Evolutionary conservation across 2,797 vertebrate genomes (phyloP).

Genomic region (Harpagifer antarcticus): DNA sequence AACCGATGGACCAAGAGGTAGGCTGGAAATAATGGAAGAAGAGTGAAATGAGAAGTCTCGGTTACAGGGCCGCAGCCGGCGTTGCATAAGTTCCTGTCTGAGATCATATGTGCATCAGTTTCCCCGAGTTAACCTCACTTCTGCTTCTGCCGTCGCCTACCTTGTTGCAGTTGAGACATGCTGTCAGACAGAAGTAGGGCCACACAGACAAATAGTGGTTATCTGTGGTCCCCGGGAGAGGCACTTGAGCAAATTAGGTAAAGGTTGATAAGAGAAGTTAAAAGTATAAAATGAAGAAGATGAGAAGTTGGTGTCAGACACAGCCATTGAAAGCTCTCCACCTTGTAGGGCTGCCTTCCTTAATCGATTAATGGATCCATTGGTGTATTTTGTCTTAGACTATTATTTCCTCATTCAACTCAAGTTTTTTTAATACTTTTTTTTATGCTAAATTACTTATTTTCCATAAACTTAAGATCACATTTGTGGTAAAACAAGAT

Average conservation of each 20-base stretch:
- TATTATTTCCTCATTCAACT: too few relatives aligned
- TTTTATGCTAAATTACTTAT: too few relatives aligned
- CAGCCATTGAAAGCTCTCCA: too few relatives aligned
- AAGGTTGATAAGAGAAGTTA: slow-evolving; percentile 8
- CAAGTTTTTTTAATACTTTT: too few relatives aligned
- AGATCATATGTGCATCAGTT: slow-evolving; percentile 50
- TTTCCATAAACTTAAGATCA: too few relatives aligned
- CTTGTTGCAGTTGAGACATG: slow-evolving; percentile 38
- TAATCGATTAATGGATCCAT: too few relatives aligned
- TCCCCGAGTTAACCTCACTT: slow-evolving; percentile 48
- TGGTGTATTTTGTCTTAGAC: too few relatives aligned
- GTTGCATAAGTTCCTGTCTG: slow-evolving; percentile 63
- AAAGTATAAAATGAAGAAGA: slow-evolving; percentile 18
- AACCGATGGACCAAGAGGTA: slow-evolving; percentile 26
- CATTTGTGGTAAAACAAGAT: too few relatives aligned
- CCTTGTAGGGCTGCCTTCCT: too few relatives aligned
- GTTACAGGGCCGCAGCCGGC: slow-evolving; percentile 20
- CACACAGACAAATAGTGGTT: slow-evolving; percentile 17
- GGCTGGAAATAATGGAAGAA: slow-evolving; percentile 32
- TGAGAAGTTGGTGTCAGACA: neutral
- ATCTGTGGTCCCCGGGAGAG: slow-evolving; percentile 20
- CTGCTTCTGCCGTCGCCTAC: slow-evolving; percentile 17
- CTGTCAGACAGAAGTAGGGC: slow-evolving; percentile 21
- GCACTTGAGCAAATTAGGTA: slow-evolving; percentile 11
- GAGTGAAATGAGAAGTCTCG: slow-evolving; percentile 46